These are phyloP conservation scores for Malurus splendens DNA, from an alignment of 2,797 vertebrate species.

Conservation along the genomic window DNA sequence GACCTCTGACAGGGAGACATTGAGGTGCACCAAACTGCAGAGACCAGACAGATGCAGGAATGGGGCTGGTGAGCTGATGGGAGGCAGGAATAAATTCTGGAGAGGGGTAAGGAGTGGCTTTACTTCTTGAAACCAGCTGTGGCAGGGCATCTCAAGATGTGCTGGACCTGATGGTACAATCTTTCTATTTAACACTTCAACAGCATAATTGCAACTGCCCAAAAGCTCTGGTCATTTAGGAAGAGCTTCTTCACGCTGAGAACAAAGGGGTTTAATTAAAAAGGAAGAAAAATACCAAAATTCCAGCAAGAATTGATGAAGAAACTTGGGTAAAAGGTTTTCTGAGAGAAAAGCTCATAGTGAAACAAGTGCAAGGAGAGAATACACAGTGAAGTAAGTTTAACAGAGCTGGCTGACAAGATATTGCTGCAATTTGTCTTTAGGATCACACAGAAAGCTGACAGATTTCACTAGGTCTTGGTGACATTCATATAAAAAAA, in stretches of 20 bases:
- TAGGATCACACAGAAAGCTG: constrained; percentile 53
- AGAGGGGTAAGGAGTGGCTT: neutral
- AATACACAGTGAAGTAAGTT: constrained; percentile 28
- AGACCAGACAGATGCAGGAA: neutral
- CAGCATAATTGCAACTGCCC: neutral
- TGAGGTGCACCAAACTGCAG: neutral
- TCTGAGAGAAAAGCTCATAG: constrained; percentile 1
- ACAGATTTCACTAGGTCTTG: constrained; percentile 52
- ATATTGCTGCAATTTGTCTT: constrained; percentile 54
- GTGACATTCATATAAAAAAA: constrained; percentile 52
- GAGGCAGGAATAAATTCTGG: neutral
- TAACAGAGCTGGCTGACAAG: constrained; percentile 32
- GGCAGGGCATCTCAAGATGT: neutral
- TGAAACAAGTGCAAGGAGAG: neutral
- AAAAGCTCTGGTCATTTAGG: neutral
- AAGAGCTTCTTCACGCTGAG: neutral
- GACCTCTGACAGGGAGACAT: neutral
- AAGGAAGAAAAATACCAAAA: neutral
- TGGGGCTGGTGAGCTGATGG: neutral
- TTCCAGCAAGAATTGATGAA: neutral
- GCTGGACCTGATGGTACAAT: neutral
- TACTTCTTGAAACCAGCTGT: neutral
- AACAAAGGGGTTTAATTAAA: neutral
- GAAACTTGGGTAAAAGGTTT: neutral
- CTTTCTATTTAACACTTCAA: neutral